Evolutionary conservation across 2,888 invertebrate species (phyloP).

Genomic region (Corbicula japonica): DNA sequence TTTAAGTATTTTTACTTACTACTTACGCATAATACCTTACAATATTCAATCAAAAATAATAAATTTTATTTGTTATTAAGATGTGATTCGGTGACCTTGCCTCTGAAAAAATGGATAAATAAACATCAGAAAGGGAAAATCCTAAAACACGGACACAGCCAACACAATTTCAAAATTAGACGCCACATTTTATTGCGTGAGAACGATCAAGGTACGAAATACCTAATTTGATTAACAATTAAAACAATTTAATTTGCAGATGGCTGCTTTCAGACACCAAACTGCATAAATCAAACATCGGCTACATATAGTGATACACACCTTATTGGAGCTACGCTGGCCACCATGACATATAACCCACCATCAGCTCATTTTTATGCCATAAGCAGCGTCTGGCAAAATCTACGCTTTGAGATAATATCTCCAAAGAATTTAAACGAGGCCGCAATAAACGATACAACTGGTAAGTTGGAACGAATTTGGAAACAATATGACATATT

Average conservation of each 20-base stretch:
- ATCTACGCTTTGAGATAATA: neutral
- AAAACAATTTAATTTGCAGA: constrained; percentile 7
- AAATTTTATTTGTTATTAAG: too few relatives aligned
- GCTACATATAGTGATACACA: constrained; percentile 16
- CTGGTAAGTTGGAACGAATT: constrained; percentile 16
- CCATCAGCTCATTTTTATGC: constrained; percentile 25
- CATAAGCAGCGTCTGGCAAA: constrained; percentile 26
- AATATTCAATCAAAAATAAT: too few relatives aligned
- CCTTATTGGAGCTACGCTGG: constrained; percentile 32
- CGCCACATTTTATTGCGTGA: neutral
- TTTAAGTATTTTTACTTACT: too few relatives aligned
- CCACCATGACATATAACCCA: constrained; percentile 10
- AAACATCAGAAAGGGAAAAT: too few relatives aligned
- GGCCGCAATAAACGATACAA: constrained; percentile 11
- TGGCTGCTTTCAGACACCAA: constrained; percentile 45
- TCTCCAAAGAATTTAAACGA: constrained; percentile 8
- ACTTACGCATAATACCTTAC: too few relatives aligned
- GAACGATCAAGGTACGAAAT: neutral
- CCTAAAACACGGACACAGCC: too few relatives aligned
- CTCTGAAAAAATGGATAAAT: too few relatives aligned
- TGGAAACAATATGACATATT: too few relatives aligned
- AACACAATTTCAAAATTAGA: neutral
- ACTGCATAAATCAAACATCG: constrained; percentile 18
- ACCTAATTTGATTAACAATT: neutral
- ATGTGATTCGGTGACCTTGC: too few relatives aligned